A percentile compares a stretch with the other conserved stretches of the same genome.
These are phyloP conservation scores for Mobula hypostoma DNA, from an alignment of 2,113 vertebrate species.

Conservation along the genomic window DNA sequence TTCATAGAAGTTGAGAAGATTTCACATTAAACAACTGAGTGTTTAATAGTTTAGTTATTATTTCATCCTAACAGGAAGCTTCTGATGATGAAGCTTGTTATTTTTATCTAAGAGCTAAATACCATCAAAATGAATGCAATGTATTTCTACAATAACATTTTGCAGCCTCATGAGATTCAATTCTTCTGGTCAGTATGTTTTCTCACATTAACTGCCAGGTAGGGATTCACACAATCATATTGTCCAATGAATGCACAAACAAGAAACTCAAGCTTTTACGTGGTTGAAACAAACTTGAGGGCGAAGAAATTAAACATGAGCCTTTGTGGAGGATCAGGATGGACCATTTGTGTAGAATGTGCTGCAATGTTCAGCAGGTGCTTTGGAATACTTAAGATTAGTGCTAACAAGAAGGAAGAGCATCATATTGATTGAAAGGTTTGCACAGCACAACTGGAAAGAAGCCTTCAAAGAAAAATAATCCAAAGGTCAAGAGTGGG, in stretches of 20 bases:
- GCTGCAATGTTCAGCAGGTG: neutral
- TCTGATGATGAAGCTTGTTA: neutral
- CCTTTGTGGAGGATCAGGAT: neutral
- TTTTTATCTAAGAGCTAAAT: conserved; percentile 11
- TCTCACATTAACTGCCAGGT: neutral
- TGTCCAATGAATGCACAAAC: neutral
- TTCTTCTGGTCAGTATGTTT: neutral
- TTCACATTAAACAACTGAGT: neutral
- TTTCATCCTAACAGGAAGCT: neutral
- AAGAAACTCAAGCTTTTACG: neutral
- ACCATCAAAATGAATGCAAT: neutral
- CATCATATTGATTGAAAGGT: neutral
- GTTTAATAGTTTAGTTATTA: neutral
- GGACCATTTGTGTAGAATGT: neutral
- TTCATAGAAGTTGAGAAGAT: neutral
- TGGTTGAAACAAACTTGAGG: neutral
- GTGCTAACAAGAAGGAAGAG: neutral
- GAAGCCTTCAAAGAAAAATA: neutral
- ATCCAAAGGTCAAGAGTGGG: neutral
- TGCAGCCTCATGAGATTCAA: neutral
- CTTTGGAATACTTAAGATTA: neutral
- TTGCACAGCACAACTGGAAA: neutral
- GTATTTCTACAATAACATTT: neutral
- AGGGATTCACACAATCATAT: neutral
- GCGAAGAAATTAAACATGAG: neutral